A percentile compares a stretch with the other conserved stretches of the same genome.
phyloP scores from a whole-genome alignment of 2,113 vertebrate genomes.

The Halcyon malimbica region DNA sequence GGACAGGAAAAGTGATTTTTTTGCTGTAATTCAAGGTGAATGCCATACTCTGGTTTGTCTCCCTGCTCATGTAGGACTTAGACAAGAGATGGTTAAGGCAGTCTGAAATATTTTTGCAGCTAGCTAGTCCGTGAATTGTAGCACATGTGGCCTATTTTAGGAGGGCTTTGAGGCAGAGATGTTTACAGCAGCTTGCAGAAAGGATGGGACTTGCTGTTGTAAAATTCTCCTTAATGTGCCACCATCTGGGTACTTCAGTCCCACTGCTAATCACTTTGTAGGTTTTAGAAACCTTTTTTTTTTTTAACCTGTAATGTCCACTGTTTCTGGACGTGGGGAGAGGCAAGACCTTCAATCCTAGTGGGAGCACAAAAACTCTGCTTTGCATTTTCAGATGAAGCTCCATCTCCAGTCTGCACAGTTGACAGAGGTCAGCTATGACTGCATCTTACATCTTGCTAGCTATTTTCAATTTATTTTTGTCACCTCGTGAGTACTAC shows the following conservation, averaged over 20 bases:
- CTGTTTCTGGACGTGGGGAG: neutral
- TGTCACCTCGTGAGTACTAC: neutral
- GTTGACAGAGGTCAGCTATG: neutral
- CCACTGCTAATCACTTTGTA: neutral
- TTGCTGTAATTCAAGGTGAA: neutral
- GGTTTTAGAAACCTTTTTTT: neutral
- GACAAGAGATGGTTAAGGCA: neutral
- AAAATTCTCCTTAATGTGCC: neutral
- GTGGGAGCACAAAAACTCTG: neutral
- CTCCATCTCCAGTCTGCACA: neutral
- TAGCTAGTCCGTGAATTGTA: neutral
- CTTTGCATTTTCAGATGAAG: neutral
- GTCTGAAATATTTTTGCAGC: neutral
- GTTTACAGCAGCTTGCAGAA: slow-evolving; percentile 4
- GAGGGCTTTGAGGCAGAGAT: neutral
- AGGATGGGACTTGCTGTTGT: neutral
- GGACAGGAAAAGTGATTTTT: neutral
- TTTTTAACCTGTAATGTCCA: neutral
- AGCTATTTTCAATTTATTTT: neutral
- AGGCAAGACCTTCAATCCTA: neutral
- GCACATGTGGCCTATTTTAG: neutral
- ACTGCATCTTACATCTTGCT: neutral
- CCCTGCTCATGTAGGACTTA: neutral
- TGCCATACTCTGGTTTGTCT: neutral
- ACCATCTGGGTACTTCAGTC: neutral